Evolutionary conservation across 2,797 vertebrate genomes (phyloP).

Genomic region (Hoplostethus atlanticus): DNA sequence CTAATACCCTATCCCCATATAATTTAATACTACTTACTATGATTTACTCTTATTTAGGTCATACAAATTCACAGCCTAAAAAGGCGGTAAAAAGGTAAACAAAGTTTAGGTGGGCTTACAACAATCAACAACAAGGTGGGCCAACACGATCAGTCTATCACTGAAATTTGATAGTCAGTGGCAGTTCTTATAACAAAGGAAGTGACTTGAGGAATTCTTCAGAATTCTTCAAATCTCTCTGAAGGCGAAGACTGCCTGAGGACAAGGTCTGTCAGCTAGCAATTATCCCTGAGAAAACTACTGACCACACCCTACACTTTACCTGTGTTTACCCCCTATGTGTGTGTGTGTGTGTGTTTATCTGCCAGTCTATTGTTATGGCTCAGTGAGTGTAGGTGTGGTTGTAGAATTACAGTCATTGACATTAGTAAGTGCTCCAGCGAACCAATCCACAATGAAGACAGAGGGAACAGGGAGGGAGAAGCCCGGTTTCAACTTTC

Average conservation of each 20-base stretch:
- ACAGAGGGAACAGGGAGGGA: neutral
- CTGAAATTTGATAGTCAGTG: neutral
- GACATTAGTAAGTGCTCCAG: constrained; percentile 21
- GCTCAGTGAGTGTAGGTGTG: constrained; percentile 49
- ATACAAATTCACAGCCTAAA: too few species aligned
- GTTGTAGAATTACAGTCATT: constrained; percentile 60
- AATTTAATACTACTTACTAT: too few species aligned
- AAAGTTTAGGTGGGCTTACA: too few species aligned
- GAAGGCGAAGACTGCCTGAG: constrained; percentile 19
- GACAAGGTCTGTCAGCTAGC: constrained; percentile 32
- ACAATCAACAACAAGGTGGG: too few species aligned
- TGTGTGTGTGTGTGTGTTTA: constrained; percentile 24
- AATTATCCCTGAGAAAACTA: constrained; percentile 42
- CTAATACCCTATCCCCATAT: too few species aligned
- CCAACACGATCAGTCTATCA: neutral
- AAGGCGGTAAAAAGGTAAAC: too few species aligned
- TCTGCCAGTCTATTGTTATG: constrained; percentile 51
- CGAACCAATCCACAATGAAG: constrained; percentile 14
- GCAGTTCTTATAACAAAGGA: neutral
- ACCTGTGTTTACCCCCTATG: constrained; percentile 32
- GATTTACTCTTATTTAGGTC: too few species aligned
- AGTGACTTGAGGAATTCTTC: constrained; percentile 3
- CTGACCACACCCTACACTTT: constrained; percentile 63
- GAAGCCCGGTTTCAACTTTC: too few species aligned
- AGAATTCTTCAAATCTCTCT: neutral